These are phyloP conservation scores for Lophochroa leadbeateri DNA, from an alignment of 2,113 vertebrate genomes.

Conservation along the genomic window DNA sequence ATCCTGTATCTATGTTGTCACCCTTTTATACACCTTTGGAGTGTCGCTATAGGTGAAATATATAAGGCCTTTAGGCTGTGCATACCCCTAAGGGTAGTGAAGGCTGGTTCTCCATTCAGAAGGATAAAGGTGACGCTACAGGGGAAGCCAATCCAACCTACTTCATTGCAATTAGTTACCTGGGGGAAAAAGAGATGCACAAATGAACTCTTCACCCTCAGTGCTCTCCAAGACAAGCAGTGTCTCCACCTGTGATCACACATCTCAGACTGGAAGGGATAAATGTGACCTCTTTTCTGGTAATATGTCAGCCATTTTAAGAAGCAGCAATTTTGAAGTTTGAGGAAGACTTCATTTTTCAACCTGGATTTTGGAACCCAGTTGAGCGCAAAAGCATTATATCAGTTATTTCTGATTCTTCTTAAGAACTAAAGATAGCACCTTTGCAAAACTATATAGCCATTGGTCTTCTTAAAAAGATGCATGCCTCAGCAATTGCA, in stretches of 20 bases:
- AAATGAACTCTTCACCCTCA: not conserved
- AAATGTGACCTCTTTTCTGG: not conserved
- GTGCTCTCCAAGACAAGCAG: not conserved
- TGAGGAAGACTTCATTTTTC: not conserved
- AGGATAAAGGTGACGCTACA: constrained; percentile 8
- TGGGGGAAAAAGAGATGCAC: not conserved
- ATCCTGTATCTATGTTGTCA: not conserved
- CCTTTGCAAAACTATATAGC: not conserved
- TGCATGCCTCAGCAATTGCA: not conserved
- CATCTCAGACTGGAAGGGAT: not conserved
- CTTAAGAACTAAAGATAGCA: not conserved
- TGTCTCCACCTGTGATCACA: not conserved
- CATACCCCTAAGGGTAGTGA: not conserved
- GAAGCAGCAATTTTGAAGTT: not conserved
- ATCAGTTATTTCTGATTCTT: not conserved
- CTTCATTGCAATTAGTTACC: constrained; percentile 1
- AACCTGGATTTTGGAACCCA: not conserved
- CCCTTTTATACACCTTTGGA: not conserved
- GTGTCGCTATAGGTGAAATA: constrained; percentile 10
- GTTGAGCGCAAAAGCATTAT: not conserved
- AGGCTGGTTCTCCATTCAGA: not conserved
- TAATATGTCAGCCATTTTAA: not conserved
- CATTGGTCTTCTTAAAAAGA: not conserved
- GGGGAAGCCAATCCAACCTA: constrained; percentile 11
- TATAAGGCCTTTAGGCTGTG: not conserved